These are phyloP conservation scores for Cotesia chilonis DNA, from an alignment of 1,140 invertebrate species.

Conservation along the genomic window DNA sequence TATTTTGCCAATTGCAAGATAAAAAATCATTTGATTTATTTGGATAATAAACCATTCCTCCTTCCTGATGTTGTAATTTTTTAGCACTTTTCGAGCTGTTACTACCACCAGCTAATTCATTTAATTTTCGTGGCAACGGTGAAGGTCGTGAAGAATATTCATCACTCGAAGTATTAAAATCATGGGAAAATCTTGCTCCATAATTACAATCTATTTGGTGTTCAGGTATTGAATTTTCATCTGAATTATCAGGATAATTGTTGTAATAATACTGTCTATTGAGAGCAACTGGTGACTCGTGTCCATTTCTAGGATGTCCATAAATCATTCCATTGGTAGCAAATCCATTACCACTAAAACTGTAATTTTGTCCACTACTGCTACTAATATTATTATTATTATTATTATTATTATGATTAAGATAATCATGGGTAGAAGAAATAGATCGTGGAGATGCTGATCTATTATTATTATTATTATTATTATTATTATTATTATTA, in stretches of 20 bases:
- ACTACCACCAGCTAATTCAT: no score
- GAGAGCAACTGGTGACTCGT: slow-evolving; percentile 38
- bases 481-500: slow-evolving; percentile 39
- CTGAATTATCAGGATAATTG: slow-evolving; percentile 5
- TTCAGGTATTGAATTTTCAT: slow-evolving; percentile 9
- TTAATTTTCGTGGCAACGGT: slow-evolving; percentile 12
- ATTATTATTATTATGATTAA: slow-evolving; percentile 51
- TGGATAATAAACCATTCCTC: slow-evolving; percentile 39
- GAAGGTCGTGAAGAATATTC: slow-evolving; percentile 3
- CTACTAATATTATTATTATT: slow-evolving; percentile 39
- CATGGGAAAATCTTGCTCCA: not conserved
- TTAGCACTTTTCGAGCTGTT: no score
- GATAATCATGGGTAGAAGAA: slow-evolving; percentile 51
- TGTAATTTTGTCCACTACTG: slow-evolving; percentile 31
- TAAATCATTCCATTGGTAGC: slow-evolving; percentile 47
- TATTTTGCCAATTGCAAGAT: not conserved
- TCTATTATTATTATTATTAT: slow-evolving; percentile 34
- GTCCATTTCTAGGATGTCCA: slow-evolving; percentile 44
- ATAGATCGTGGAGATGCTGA: slow-evolving; percentile 43
- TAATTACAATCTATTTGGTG: slow-evolving; percentile 8
- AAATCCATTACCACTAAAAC: slow-evolving; percentile 28
- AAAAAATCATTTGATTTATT: slow-evolving; percentile 36
- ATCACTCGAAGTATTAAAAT: not conserved
- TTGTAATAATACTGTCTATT: not conserved
- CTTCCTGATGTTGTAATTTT: slow-evolving; percentile 35